Conservation (phyloP, 2,797 vertebrate genomes). For the Ibycter americanus region DNA sequence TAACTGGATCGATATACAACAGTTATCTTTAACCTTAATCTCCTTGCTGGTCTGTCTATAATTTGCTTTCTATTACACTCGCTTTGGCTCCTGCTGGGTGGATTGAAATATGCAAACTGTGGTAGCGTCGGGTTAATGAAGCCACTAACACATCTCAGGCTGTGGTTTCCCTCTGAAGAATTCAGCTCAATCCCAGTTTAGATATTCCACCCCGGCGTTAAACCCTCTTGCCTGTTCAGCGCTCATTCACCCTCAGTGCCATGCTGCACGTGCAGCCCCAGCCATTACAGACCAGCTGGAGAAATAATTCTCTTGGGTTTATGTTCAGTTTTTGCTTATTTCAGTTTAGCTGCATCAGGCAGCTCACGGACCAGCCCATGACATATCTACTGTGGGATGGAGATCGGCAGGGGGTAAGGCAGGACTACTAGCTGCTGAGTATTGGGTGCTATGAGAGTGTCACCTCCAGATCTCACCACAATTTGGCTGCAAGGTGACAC, state of each 20-base stretch:
- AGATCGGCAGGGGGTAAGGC: neutral
- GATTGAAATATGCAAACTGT: neutral
- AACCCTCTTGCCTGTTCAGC: neutral
- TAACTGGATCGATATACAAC: conserved; percentile 24
- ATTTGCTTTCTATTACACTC: neutral
- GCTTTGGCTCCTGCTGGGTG: neutral
- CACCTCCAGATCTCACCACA: neutral
- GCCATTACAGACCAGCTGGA: fast-evolving
- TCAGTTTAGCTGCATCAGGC: neutral
- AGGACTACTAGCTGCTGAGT: neutral
- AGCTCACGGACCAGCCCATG: neutral
- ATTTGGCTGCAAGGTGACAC: neutral
- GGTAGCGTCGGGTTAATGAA: neutral
- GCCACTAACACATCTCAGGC: neutral
- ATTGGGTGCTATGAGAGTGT: no score
- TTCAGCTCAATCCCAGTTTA: neutral
- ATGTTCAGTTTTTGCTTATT: fast-evolving
- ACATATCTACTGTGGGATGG: neutral
- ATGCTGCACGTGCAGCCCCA: fast-evolving
- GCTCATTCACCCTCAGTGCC: neutral
- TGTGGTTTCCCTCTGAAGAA: neutral
- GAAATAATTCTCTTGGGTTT: neutral
- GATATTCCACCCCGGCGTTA: fast-evolving
- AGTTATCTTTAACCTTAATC: conserved; percentile 42
- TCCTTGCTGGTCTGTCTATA: neutral